These are phyloP conservation scores for Salminus brasiliensis DNA, from an alignment of 2,113 vertebrate species.

Conservation along the genomic window DNA sequence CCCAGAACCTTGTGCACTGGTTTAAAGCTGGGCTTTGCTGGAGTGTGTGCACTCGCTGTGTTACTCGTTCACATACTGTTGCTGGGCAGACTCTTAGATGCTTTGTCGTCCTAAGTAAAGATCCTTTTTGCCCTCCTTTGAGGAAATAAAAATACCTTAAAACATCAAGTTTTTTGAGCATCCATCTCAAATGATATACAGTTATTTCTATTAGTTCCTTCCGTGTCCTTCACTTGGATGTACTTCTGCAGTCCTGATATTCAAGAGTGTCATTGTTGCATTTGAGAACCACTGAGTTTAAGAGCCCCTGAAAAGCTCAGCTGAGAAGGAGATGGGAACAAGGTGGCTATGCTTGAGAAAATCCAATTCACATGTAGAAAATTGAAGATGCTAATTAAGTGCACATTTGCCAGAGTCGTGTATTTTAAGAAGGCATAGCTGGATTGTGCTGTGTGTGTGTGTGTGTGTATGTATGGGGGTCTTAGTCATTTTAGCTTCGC, in stretches of 20 bases:
- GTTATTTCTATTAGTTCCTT: background rate
- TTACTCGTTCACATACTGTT: slow-evolving; percentile 20
- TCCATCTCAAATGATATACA: background rate
- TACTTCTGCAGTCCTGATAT: background rate
- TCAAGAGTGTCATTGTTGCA: background rate
- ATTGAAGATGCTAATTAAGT: slow-evolving; percentile 55
- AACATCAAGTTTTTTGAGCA: background rate
- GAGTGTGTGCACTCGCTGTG: slow-evolving; percentile 12
- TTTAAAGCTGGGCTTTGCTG: slow-evolving; percentile 28
- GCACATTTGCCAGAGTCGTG: slow-evolving; percentile 40
- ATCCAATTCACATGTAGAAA: slow-evolving; percentile 52
- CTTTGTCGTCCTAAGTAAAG: background rate
- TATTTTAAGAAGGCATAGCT: slow-evolving; percentile 55
- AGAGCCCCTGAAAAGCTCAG: background rate
- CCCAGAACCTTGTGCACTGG: slow-evolving; percentile 10
- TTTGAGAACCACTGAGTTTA: slow-evolving; percentile 33
- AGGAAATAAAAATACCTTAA: background rate
- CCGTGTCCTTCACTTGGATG: background rate
- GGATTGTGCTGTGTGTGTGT: slow-evolving; percentile 45
- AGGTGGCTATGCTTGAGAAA: slow-evolving; percentile 37
- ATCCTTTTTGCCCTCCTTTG: background rate
- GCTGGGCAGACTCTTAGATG: background rate
- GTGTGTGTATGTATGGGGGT: no score
- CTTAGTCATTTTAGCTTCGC: background rate
- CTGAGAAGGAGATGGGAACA: slow-evolving; percentile 22